These are phyloP conservation scores for Leptinotarsa rubiginosa DNA, from an alignment of 2,888 invertebrate genomes.

Conservation along the genomic window DNA sequence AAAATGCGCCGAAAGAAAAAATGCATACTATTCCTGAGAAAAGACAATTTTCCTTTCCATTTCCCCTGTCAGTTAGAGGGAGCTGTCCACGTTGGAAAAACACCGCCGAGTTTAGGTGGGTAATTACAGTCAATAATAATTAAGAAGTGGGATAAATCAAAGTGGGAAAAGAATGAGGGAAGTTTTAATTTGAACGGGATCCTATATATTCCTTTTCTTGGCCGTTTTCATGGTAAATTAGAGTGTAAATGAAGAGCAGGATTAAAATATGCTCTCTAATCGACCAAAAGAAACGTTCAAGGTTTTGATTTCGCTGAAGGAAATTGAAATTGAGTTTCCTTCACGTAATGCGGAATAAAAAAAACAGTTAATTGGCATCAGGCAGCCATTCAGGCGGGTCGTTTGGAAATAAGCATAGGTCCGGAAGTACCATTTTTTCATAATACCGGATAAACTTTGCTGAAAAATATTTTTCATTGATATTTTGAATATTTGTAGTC, in stretches of 20 bases:
- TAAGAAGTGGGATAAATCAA: conserved; percentile 64
- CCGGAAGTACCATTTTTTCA: too few species aligned
- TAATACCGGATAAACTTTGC: too few species aligned
- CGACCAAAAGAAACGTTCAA: conserved; percentile 38
- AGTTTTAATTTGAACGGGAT: conserved; percentile 60
- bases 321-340: not conserved
- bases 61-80: conserved; percentile 64
- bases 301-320: conserved; percentile 36
- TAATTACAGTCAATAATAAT: conserved; percentile 66
- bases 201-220: conserved; percentile 28
- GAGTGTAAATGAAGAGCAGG: conserved; percentile 54
- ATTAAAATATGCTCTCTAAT: conserved; percentile 52
- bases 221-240: conserved; percentile 52
- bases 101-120: conserved; percentile 62
- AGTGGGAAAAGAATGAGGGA: conserved; percentile 58
- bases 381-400: too few species aligned
- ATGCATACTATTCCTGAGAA: conserved; percentile 59
- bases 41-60: conserved; percentile 69
- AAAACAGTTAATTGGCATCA: too few species aligned
- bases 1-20: conserved; percentile 62
- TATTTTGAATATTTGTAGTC: too few species aligned
- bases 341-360: too few species aligned
- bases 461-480: too few species aligned
- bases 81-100: conserved; percentile 59
- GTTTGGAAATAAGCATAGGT: too few species aligned